Conservation (phyloP, 2,113 vertebrate genomes). For the Corythoichthys intestinalis region DNA sequence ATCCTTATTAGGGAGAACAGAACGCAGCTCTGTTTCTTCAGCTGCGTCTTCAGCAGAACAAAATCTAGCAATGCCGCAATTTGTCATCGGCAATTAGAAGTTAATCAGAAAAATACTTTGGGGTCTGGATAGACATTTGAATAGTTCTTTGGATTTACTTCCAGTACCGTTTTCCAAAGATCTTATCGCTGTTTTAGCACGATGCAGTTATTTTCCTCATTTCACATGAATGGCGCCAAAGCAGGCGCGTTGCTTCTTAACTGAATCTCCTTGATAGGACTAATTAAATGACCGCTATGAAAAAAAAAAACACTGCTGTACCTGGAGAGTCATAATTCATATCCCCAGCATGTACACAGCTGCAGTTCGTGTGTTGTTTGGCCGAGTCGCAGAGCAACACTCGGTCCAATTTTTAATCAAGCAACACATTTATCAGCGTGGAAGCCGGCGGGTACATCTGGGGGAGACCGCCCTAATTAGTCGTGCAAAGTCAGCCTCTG, state of each 20-base stretch:
- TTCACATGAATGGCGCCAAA: neutral
- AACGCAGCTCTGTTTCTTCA: slow-evolving; percentile 58
- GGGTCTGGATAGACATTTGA: neutral
- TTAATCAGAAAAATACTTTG: slow-evolving; percentile 5
- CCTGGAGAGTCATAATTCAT: slow-evolving; percentile 1
- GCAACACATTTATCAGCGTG: slow-evolving; percentile 52
- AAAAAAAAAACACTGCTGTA: slow-evolving; percentile 14
- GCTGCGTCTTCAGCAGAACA: slow-evolving; percentile 50
- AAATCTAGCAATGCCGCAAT: slow-evolving; percentile 37
- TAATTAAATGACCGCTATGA: slow-evolving; percentile 10
- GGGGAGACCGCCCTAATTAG: slow-evolving; percentile 51
- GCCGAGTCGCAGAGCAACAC: slow-evolving; percentile 4
- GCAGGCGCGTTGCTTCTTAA: neutral
- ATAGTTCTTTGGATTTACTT: neutral
- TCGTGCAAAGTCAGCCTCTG: slow-evolving; percentile 31
- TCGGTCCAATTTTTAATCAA: slow-evolving; percentile 51
- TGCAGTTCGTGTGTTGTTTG: slow-evolving; percentile 37
- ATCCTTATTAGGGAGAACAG: slow-evolving; percentile 47
- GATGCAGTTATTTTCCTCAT: neutral
- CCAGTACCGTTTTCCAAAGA: neutral
- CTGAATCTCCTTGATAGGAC: neutral
- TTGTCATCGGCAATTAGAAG: slow-evolving; percentile 54
- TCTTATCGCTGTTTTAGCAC: neutral
- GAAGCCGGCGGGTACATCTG: slow-evolving; percentile 27
- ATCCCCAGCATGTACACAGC: slow-evolving; percentile 13